Conservation (phyloP, 2,888 invertebrate species). For the Drosophila algonquin region DNA sequence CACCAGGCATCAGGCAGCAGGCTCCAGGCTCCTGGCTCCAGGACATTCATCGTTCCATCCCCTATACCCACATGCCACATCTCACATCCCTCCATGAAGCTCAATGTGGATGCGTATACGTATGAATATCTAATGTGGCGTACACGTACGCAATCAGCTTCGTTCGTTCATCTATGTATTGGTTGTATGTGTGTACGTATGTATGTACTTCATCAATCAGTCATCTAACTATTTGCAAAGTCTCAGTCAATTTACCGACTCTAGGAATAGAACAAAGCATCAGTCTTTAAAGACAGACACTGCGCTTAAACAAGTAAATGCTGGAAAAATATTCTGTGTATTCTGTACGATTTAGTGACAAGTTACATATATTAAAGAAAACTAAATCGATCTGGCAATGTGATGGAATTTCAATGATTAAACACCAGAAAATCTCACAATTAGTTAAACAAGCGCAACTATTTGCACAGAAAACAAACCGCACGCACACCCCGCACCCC, state of each 20-base stretch:
- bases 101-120: slow-evolving; percentile 41
- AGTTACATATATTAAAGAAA: not conserved
- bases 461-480: slow-evolving; percentile 6
- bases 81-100: not conserved
- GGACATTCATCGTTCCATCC: slow-evolving; percentile 21
- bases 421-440: not conserved
- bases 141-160: slow-evolving; percentile 55
- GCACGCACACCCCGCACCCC: not conserved
- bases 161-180: slow-evolving; percentile 35
- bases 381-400: not conserved
- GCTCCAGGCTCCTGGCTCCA: not conserved
- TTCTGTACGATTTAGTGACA: not conserved
- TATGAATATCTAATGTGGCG: slow-evolving; percentile 78
- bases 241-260: slow-evolving; percentile 4
- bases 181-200: not conserved
- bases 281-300: slow-evolving; percentile 9
- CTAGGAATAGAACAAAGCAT: not conserved
- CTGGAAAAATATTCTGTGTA: not conserved
- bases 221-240: slow-evolving; percentile 65
- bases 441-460: not conserved
- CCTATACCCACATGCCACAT: too few relatives aligned
- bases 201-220: slow-evolving; percentile 76
- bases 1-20: slow-evolving; percentile 58
- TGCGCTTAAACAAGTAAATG: not conserved
- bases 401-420: not conserved